phyloP scores from a whole-genome alignment of 1,140 invertebrate genomes.

The Drosophila serrata region DNA sequence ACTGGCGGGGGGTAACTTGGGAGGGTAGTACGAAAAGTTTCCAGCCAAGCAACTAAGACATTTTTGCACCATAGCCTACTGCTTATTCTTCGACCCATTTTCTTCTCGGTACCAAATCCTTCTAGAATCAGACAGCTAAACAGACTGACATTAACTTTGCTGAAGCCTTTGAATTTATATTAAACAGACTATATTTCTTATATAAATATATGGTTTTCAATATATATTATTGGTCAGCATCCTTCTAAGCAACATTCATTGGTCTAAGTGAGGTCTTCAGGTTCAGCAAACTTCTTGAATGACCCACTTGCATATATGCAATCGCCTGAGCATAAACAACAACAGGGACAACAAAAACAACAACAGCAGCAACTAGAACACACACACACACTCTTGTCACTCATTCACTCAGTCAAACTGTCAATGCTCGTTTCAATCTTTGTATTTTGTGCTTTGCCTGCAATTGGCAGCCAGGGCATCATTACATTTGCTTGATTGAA shows the following conservation, averaged over 20 bases:
- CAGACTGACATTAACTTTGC: neutral
- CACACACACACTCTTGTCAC: slow-evolving; percentile 60
- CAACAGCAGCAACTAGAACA: slow-evolving; percentile 26
- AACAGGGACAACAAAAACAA: slow-evolving; percentile 23
- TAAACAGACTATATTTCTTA: neutral
- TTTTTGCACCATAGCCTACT: neutral
- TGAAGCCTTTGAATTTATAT: neutral
- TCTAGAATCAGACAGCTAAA: neutral
- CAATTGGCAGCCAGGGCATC: slow-evolving; percentile 70
- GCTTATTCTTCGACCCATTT: neutral
- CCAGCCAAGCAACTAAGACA: neutral
- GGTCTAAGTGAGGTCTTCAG: neutral
- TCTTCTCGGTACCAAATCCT: neutral
- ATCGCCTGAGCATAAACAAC: slow-evolving; percentile 57
- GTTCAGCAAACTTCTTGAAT: slow-evolving; percentile 10
- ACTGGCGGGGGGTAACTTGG: slow-evolving; percentile 5
- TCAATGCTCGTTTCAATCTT: slow-evolving; percentile 75
- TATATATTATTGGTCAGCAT: neutral
- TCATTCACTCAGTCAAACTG: slow-evolving; percentile 74
- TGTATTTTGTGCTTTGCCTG: slow-evolving; percentile 72
- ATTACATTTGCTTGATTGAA: slow-evolving; percentile 80
- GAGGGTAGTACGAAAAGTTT: slow-evolving; percentile 40
- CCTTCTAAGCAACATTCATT: neutral
- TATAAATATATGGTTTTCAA: neutral
- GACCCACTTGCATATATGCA: slow-evolving; percentile 48